These are phyloP conservation scores for Drosophila biarmipes DNA, from an alignment of 1,140 invertebrate species.

Conservation along the genomic window DNA sequence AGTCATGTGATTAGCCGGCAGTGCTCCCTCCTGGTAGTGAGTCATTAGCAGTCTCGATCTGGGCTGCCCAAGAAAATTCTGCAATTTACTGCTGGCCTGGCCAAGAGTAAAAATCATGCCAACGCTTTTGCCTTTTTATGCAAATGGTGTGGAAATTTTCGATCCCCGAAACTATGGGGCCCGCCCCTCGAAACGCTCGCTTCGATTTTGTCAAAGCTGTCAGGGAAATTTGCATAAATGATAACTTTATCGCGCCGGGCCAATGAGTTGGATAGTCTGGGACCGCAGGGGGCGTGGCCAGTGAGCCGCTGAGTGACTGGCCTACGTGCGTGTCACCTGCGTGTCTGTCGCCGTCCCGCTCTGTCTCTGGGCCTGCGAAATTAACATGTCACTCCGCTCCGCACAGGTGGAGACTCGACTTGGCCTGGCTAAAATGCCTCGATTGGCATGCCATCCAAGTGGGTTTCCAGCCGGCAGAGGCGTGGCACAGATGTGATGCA, in stretches of 20 bases:
- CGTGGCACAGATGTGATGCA: slow-evolving; percentile 44
- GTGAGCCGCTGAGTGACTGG: slow-evolving; percentile 42
- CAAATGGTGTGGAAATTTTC: slow-evolving; percentile 26
- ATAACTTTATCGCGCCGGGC: slow-evolving; percentile 72
- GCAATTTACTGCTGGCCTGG: slow-evolving; percentile 14
- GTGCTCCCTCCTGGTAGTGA: slow-evolving; percentile 43
- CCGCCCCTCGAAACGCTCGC: slow-evolving; percentile 14
- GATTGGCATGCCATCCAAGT: slow-evolving; percentile 31
- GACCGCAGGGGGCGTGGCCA: slow-evolving; percentile 60
- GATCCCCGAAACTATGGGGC: slow-evolving; percentile 8
- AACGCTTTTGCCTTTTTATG: slow-evolving; percentile 14
- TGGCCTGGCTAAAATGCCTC: slow-evolving; percentile 2
- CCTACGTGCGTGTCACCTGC: slow-evolving; percentile 53
- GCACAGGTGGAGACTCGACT: slow-evolving; percentile 31
- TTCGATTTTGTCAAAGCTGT: slow-evolving; percentile 54
- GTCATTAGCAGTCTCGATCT: slow-evolving; percentile 50
- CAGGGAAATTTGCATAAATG: slow-evolving; percentile 76
- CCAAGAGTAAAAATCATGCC: neutral
- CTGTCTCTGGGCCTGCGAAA: slow-evolving; percentile 48
- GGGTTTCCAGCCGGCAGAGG: slow-evolving; percentile 20
- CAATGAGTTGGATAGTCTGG: slow-evolving; percentile 57
- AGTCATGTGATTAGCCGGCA: slow-evolving; percentile 62
- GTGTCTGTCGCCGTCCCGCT: slow-evolving; percentile 53
- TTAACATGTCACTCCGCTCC: slow-evolving; percentile 72
- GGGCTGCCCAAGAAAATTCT: slow-evolving; percentile 24